Evolutionary conservation across 2,113 vertebrate species (phyloP).

Genomic region (Lepus americanus): DNA sequence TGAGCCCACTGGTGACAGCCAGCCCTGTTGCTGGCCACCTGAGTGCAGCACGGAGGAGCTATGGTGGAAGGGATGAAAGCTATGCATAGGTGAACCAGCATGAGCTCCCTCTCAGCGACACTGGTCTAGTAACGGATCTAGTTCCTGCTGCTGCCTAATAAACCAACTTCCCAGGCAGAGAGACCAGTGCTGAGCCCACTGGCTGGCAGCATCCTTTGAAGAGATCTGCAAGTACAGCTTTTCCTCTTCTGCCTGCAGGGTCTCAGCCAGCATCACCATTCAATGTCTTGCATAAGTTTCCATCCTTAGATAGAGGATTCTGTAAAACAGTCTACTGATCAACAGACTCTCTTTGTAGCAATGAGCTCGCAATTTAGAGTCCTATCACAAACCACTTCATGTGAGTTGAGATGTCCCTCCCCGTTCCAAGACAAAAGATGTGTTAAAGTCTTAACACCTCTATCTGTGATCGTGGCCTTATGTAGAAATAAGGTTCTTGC

Average conservation of each 20-base stretch:
- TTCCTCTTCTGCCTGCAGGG: no score
- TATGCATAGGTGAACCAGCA: accelerated
- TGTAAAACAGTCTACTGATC: no score
- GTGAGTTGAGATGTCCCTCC: not conserved
- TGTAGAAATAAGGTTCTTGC: no score
- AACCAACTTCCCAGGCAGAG: not conserved
- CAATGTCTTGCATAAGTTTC: not conserved
- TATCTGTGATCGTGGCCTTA: not conserved
- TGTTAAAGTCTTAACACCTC: not conserved
- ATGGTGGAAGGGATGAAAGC: not conserved
- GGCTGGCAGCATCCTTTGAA: not conserved
- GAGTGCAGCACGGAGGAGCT: accelerated
- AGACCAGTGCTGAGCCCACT: not conserved
- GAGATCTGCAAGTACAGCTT: not conserved
- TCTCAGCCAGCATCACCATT: not conserved
- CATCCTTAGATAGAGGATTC: not conserved
- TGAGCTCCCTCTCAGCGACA: not conserved
- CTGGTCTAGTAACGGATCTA: no score
- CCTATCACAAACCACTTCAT: not conserved
- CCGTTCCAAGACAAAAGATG: not conserved
- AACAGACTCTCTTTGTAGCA: not conserved
- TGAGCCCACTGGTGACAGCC: not conserved
- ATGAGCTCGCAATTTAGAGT: no score
- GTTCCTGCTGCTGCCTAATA: not conserved
- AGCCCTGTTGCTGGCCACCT: not conserved